Evolutionary conservation across 2,888 invertebrate genomes (phyloP), one percentile per base, ranked within the genome.

Genomic region (Aradus depressus): DNA sequence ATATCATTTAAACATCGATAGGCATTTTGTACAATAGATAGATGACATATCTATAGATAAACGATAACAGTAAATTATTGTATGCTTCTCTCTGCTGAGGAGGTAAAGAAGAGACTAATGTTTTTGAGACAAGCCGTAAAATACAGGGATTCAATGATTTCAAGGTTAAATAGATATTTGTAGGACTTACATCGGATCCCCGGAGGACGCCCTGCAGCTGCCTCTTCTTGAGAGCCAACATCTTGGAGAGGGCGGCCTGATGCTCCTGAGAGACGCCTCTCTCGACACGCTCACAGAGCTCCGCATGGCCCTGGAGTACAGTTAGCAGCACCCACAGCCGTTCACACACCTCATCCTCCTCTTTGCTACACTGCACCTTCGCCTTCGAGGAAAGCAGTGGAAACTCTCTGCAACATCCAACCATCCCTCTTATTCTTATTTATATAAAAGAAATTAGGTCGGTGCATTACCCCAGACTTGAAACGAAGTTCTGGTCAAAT

Each of bases 141-240:
- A n/a, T n/a, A n/a, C n/a, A n/a, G n/a, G n/a, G n/a, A n/a, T 6
- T 8, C 2, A 22, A 22, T 39, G 8, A 8, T 4, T 22, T 19
- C n/a, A 3, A 22, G 8, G 22, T 8, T 1, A 19, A 10, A 38
- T 22, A 3, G 12, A 39, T 3, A 23, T 39, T 18, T 21, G 22
- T 10, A 43, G n/a, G 50, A 66, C 71, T 68, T 66, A 77, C 77
- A 64, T 76, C 76, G 16, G 55, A 52, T 21, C 77, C 77, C 47
- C 73, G 68, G 55, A 78, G 75, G 8, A 76, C 76, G 2, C 77
- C 77, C 61, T 77, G 77, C 63, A 77, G 75, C 63, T 76, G 76
- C 42, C 75, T 66, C 58, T 76, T 77, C 60, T 79, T 79, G 45
- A 78, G 65, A 2, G 74, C 71, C 28, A 77, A 61, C 75, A 78